phyloP scores from a whole-genome alignment of 2,113 vertebrate species.

The Macroglossus sobrinus region DNA sequence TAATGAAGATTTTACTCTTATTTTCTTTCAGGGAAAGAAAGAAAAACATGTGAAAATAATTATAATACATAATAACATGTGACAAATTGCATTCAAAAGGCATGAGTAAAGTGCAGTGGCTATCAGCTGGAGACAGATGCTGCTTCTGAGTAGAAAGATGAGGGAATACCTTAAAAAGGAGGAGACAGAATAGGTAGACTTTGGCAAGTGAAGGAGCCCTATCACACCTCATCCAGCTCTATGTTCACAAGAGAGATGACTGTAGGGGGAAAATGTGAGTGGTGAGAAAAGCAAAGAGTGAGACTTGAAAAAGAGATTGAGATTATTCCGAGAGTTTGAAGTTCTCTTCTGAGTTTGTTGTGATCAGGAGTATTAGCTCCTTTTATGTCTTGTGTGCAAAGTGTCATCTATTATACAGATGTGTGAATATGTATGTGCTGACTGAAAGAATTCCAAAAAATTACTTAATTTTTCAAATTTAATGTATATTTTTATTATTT shows the following conservation, averaged over 20 bases:
- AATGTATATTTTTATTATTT: background rate
- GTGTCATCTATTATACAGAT: background rate
- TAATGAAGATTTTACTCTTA: background rate
- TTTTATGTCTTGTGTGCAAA: background rate
- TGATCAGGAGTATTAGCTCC: background rate
- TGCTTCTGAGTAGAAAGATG: background rate
- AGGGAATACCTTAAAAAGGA: background rate
- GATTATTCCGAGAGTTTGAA: background rate
- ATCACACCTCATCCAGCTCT: background rate
- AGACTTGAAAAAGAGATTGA: background rate
- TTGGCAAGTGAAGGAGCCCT: background rate
- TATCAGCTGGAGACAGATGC: background rate
- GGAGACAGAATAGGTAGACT: background rate
- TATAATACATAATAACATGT: background rate
- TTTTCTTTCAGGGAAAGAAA: background rate
- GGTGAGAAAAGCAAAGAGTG: background rate
- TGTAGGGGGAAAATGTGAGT: background rate
- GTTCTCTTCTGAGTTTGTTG: background rate
- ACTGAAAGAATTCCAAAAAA: background rate
- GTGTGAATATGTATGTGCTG: no score
- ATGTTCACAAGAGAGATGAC: background rate
- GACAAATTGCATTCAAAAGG: background rate
- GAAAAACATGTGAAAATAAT: background rate
- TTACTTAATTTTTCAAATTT: background rate
- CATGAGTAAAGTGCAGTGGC: background rate